Base-by-base conservation (phyloP, 1,140 invertebrate species). In the Eriosoma lanigerum region DNA sequence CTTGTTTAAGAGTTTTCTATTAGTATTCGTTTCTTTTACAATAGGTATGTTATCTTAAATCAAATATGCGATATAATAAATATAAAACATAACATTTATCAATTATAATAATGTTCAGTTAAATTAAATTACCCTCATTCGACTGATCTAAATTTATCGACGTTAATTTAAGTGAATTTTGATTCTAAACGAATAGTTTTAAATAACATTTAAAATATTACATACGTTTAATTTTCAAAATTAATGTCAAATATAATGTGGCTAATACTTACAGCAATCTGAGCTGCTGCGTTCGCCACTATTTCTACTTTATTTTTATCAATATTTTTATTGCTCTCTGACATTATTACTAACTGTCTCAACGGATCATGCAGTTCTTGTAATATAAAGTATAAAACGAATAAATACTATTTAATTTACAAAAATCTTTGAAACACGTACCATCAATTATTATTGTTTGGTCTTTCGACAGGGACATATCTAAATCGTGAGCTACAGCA, bases 401-500 rank as follows among this genome's bases (percentile, higher is more conserved):
- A 12, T 21, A n/a, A 64, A 64, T 44, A n/a, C n/a, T 29, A 3
- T 21, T 21, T 1, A 3, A 64, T n/a, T 19, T 26, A n/a, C n/a
- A 3, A 38, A 4, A 38, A 38, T 38, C 32, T 38, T 3, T 38
- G 32, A 38, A 38, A 24, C 2, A 52, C 13, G 17, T 81, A 54
- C 38, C 81, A 56, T n/a, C 68, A 21, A 48, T 52, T n/a, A 15
- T 32, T n/a, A 44, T 44, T 17, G 64, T 10, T 52, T 44, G 76
- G 10, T 46, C 60, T 82, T 73, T 82, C 10, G 78, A 50, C 9
- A 84, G 82, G 54, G 86, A 84, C 82, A 88, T 84, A 83, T 89
- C 89, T 24, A 93, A 84, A 83, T 93, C 92, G 82, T 93, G 90
- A 17, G 92, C 89, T 84, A 93, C 93, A 0, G 91, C 89, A 88